Percentiles rank a stretch among this genome's conserved stretches.
These are phyloP conservation scores for Tachina lurida DNA, from an alignment of 2,888 invertebrate genomes.

Conservation along the genomic window DNA sequence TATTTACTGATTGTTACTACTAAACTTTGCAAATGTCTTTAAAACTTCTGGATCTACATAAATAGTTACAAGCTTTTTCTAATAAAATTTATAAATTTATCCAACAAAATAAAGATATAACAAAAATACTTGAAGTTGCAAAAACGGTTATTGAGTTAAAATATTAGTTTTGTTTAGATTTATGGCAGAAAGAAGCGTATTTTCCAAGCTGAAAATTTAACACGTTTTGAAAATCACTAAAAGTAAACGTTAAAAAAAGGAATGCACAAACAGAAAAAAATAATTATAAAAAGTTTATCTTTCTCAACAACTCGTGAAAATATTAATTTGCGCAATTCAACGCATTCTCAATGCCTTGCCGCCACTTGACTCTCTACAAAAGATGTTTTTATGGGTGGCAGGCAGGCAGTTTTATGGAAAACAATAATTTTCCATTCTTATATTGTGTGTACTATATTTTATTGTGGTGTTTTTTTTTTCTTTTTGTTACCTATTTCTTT, in stretches of 20 bases:
- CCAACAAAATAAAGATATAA: slow-evolving; percentile 4
- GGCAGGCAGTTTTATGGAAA: slow-evolving; percentile 30
- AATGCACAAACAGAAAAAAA: slow-evolving; percentile 12
- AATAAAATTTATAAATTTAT: slow-evolving; percentile 49
- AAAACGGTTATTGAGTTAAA: slow-evolving; percentile 62
- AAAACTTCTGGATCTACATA: slow-evolving; percentile 33
- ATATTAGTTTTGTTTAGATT: slow-evolving; percentile 61
- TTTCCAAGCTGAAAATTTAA: slow-evolving; percentile 7
- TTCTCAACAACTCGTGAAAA: slow-evolving; percentile 67
- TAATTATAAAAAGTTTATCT: slow-evolving; percentile 55
- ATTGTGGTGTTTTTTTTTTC: slow-evolving; percentile 18
- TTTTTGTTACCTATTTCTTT: slow-evolving; percentile 22
- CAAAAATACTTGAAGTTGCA: slow-evolving; percentile 35
- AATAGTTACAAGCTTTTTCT: background rate
- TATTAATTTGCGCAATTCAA: slow-evolving; percentile 69
- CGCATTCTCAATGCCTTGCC: slow-evolving; percentile 73
- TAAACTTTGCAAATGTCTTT: slow-evolving; percentile 44
- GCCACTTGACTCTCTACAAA: slow-evolving; percentile 72
- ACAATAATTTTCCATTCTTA: slow-evolving; percentile 10
- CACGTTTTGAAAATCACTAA: slow-evolving; percentile 4
- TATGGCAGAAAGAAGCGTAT: slow-evolving; percentile 39
- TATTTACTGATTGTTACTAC: slow-evolving; percentile 54
- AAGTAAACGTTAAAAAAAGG: slow-evolving; percentile 1
- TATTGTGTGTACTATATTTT: slow-evolving; percentile 36
- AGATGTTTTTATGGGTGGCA: slow-evolving; percentile 53